Evolutionary conservation across 2,797 vertebrate genomes (phyloP), one percentile per base, ranked within the genome.

Genomic region (Limnodromus scolopaceus): DNA sequence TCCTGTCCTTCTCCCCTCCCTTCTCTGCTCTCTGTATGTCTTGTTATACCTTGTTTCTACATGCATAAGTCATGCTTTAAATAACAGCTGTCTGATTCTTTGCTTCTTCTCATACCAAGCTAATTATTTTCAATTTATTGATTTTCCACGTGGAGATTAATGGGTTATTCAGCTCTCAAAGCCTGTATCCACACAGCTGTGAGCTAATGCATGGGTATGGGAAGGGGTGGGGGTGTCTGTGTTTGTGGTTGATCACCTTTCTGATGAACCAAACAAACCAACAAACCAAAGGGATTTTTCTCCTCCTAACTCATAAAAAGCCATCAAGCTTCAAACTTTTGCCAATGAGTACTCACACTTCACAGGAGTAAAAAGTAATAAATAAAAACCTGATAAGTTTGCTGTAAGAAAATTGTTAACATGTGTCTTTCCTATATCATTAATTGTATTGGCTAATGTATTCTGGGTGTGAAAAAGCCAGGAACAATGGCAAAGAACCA

Each of bases 121-220:
- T 97, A 98, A 98, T 97, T 97, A 97, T 93, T 96, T 97, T 97
- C 92, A 97, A 97, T 97, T 92, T 97, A 97, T 92, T 97, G 94
- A 96, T 97, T 98, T 97, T 97, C 90, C 93, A 82, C 92, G 54
- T 79, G 64, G 92, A 95, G 93, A 98, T 97, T 96, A 98, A 97
- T 97, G 92, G 91, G 89, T 95, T 96, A 83, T 96, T 97, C 71
- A 92, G 89, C 70, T 96, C 88, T 92, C 93, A 57, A 92, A 97
- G 95, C 41, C 69, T 84, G 24, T 89, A 75, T 92, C 65, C 83
- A 88, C 89, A 96, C 84, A 98, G 92, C 86, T 96, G 92, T 92
- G 88, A 96, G 76, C 85, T 91, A 88, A 93, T 84, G 57, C 60
- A 68, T 28, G 80, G 72, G 22, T 58, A 61, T 28, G 53, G 57